Evolutionary conservation across 2,888 invertebrate species (phyloP), one percentile per base, ranked within the genome.

Genomic region (Microdon myrmicae): DNA sequence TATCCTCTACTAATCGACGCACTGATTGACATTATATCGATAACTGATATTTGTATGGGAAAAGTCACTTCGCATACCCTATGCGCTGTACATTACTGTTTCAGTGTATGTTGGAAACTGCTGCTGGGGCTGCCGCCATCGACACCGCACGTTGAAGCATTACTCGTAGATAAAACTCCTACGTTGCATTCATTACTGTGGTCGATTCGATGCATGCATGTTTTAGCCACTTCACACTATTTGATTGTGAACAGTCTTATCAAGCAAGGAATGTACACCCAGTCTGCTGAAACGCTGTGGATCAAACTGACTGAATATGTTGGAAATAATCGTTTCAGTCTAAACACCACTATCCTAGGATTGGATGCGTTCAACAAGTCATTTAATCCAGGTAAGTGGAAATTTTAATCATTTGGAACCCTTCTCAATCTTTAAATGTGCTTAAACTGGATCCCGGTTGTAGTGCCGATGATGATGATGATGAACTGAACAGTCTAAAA

Each of bases 21-120:
- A 0, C 80, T 95, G 3, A 87, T 95, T 16, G 87, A 90, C 67
- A 87, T 96, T 68, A 80, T 96, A 32, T 88, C 90, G 73, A 87
- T 94, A 0, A 88, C 92, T 2, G 88, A 92, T 70, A 86, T 92
- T 53, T 84, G 85, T 35, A 83, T 83, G 10, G 80, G 81, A 23
- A 79, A 82, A 56, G 80, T 82, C 10, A 72, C 85, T 1, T 84
- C 85, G 38, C 83, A 89, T 31, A 85, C 87, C 3, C 78, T 91
- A 3, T 90, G 94, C 69, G 90, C 93, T 0, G 89, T 93, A 49
- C 94, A 96, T 73, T 96, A 95, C 81, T 94, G 94, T 76, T 94
- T 94, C 78, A 89, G 78, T 69, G 71, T 76, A 19, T 75, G 75
- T 25, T 77, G 68, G 77, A 90, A 91, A 68, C 81, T 96, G 43